Conservation (phyloP, 2,113 vertebrate species). For the Vulpes ferrilata region DNA sequence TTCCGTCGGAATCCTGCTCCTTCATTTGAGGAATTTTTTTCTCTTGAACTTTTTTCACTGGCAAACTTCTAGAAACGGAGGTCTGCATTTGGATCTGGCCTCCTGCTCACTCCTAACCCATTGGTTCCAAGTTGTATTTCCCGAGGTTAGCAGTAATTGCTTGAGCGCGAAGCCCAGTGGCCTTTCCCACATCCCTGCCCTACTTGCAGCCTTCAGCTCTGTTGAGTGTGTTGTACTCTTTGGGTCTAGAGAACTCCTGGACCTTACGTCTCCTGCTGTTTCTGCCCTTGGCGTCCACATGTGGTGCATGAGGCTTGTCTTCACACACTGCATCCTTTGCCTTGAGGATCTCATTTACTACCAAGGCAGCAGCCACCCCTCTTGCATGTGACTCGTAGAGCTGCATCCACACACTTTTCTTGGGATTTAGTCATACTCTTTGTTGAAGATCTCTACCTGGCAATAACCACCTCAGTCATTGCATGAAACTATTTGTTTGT, state of each 20-base stretch:
- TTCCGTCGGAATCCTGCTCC: background rate
- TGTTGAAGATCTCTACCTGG: background rate
- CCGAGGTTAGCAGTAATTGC: background rate
- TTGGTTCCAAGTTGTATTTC: background rate
- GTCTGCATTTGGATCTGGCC: background rate
- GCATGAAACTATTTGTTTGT: background rate
- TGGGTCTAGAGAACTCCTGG: background rate
- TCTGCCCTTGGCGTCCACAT: background rate
- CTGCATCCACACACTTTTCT: background rate
- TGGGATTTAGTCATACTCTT: background rate
- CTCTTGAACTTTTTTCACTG: background rate
- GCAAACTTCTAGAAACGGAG: background rate
- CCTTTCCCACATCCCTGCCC: background rate
- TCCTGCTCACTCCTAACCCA: background rate
- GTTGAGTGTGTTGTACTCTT: background rate
- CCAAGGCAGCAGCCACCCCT: too few relatives aligned
- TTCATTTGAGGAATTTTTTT: background rate
- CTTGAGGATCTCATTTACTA: background rate
- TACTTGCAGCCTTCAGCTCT: background rate
- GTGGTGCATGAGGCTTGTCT: background rate
- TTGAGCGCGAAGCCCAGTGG: background rate
- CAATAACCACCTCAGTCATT: background rate
- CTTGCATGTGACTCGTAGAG: background rate
- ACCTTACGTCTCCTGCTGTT: background rate
- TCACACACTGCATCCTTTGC: background rate